Evolutionary conservation across 1,140 invertebrate species (phyloP), one percentile per base, ranked within the genome.

Genomic region (Cylas formicarius): DNA sequence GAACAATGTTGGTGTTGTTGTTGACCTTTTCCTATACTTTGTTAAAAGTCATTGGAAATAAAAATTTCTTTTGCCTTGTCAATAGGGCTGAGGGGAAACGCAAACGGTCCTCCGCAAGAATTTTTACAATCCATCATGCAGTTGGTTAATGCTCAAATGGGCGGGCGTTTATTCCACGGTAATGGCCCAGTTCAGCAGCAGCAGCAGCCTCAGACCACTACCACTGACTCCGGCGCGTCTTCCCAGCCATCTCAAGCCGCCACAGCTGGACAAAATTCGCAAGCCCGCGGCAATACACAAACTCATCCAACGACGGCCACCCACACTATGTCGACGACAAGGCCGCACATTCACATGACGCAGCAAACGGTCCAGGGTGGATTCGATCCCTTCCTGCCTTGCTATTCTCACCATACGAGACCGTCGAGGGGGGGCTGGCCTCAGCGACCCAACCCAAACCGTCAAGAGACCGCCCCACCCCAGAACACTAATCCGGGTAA

Each of bases 361-460:
- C 60, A 58, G 24, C 62, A 65, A 38, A 55, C 58, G 0, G 60
- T 66, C 34, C 45, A 67, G 19, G 68, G 69, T 17, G 67, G 68
- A n/a, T 80, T 81, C 45, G 82, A 85, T 68, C 78, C 78, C 4
- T 79, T 78, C 50, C 63, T 85, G n/a, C 75, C 74, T 0, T 85
- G 82, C 52, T 76, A 73, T 55, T 82, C 80, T 0, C 75, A 80
- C 50, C 78, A 80, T 50, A 40, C 42, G 3, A 27, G 20, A 4
- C 36, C 39, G 9, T 16, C 39, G 34, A 9, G 39, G 45, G 31
- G 39, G n/a, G 24, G 31, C 23, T 28, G 46, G 22, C 18, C 42
- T n/a, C 21, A 36, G 32, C 17, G 23, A 3, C 39, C 16, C 4
- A 33, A 34, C 2, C 9, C 23, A 28, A 44, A 36, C 17, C 22